Evolutionary conservation across 2,113 vertebrate species (phyloP).

Genomic region (Hassar affinis): DNA sequence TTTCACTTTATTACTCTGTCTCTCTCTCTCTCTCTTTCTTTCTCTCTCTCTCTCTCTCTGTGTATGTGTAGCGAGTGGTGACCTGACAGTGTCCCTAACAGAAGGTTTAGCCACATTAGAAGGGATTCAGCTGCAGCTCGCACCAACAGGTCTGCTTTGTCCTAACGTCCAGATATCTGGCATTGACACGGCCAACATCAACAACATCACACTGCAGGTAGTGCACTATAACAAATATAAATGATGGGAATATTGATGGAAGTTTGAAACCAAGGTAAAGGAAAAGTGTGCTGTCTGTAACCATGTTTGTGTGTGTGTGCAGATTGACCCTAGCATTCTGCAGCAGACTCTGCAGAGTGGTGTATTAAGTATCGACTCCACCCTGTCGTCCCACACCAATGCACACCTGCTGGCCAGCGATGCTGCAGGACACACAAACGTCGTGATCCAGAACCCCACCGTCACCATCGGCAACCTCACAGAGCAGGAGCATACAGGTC

Average conservation of each 20-base stretch:
- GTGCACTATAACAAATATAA: not conserved
- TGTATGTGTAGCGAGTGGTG: constrained; percentile 79
- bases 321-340: constrained; percentile 90
- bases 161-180: constrained; percentile 97
- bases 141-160: constrained; percentile 85
- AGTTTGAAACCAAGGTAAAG: not conserved
- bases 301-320: constrained; percentile 14
- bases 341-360: constrained; percentile 89
- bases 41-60: no score
- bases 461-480: constrained; percentile 81
- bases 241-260: not conserved
- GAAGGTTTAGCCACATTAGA: constrained; percentile 92
- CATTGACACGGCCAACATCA: constrained; percentile 88
- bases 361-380: constrained; percentile 80
- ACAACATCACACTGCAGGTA: constrained; percentile 97
- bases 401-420: constrained; percentile 79
- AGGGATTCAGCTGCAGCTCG: constrained; percentile 93
- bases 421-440: constrained; percentile 78
- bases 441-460: constrained; percentile 83
- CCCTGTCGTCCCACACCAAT: constrained; percentile 68
- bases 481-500: constrained; percentile 80
- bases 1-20: no score
- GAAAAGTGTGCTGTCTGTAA: not conserved
- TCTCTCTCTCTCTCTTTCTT: no score
- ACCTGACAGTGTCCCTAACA: constrained; percentile 93